A percentile compares a stretch with the other conserved stretches of the same genome.
phyloP scores from a whole-genome alignment of 2,797 vertebrate species.

The Todus mexicanus region DNA sequence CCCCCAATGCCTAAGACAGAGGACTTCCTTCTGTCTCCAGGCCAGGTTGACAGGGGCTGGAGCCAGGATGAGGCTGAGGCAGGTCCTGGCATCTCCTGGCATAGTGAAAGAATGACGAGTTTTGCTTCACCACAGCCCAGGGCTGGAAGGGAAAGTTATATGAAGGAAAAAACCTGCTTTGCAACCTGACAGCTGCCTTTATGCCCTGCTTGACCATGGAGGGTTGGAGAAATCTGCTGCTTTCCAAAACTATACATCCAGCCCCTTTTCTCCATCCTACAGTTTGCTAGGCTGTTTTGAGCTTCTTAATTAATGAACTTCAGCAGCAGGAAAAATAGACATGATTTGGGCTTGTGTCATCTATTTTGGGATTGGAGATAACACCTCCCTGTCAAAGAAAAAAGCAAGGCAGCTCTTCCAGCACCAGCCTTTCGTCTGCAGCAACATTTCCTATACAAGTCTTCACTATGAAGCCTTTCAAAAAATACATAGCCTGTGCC shows the following conservation, averaged over 20 bases:
- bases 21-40: background rate
- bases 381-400: background rate
- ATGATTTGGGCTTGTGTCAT: background rate
- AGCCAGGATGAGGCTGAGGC: background rate
- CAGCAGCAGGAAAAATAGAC: background rate
- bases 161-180: background rate
- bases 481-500: background rate
- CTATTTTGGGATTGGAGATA: background rate
- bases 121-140: background rate
- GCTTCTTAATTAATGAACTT: background rate
- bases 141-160: background rate
- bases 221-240: background rate
- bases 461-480: background rate
- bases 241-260: background rate
- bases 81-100: background rate
- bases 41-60: background rate
- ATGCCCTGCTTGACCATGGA: background rate
- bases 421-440: background rate
- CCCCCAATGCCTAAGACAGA: accelerated
- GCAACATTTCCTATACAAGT: background rate
- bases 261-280: background rate
- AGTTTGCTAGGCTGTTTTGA: background rate
- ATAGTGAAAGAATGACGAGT: background rate
- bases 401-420: background rate
- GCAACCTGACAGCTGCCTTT: background rate